Conservation (phyloP, 1,140 invertebrate genomes). For the Hyphantria cunea region DNA sequence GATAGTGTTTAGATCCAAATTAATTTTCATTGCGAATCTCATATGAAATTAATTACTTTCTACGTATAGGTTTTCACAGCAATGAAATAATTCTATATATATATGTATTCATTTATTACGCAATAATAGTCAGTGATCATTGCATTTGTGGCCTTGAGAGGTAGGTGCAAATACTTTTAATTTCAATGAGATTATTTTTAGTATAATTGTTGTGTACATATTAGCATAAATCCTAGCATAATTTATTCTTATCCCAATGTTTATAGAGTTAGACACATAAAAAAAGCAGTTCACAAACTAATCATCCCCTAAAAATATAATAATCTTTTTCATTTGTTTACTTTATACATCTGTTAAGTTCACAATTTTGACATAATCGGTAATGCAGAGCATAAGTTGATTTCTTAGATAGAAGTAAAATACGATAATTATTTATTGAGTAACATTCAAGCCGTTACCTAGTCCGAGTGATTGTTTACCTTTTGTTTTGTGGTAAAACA, state of each 20-base stretch:
- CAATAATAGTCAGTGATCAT: slow-evolving; percentile 9
- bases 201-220: slow-evolving; percentile 66
- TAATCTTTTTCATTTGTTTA: no score
- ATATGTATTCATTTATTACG: slow-evolving; percentile 14
- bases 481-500: slow-evolving; percentile 52
- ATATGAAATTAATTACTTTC: slow-evolving; percentile 7
- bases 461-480: slow-evolving; percentile 48
- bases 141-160: slow-evolving; percentile 64
- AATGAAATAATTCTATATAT: slow-evolving; percentile 14
- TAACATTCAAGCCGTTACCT: slow-evolving; percentile 29
- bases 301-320: no score
- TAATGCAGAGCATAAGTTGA: slow-evolving; percentile 30
- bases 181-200: slow-evolving; percentile 76
- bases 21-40: slow-evolving; percentile 31
- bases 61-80: slow-evolving; percentile 1
- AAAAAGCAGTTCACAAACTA: slow-evolving; percentile 19
- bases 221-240: slow-evolving; percentile 54
- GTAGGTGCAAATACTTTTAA: slow-evolving; percentile 51
- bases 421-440: slow-evolving; percentile 63
- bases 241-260: slow-evolving; percentile 55
- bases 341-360: no score
- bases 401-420: slow-evolving; percentile 45
- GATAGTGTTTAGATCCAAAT: not conserved
- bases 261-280: slow-evolving; percentile 47
- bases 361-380: not conserved